A percentile compares a stretch with the other conserved stretches of the same genome.
Evolutionary conservation across 2,888 invertebrate genomes (phyloP).

Genomic region (Rhimphoctona megacephalus): DNA sequence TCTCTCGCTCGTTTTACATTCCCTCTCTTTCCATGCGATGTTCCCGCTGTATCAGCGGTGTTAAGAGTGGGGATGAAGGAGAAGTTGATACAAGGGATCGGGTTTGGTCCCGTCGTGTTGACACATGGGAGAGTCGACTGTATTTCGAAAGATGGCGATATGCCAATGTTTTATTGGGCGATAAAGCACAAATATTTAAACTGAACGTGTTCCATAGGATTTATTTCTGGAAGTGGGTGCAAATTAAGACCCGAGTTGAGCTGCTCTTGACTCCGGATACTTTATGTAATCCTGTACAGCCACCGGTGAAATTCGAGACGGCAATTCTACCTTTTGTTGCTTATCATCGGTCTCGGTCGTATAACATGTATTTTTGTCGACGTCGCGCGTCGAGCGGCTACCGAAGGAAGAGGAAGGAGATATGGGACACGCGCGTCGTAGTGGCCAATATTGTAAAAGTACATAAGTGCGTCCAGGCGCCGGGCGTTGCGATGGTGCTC

Average conservation of each 20-base stretch:
- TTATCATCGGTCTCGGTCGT: slow-evolving; percentile 12
- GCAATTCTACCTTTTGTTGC: slow-evolving; percentile 9
- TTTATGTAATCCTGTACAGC: slow-evolving; percentile 34
- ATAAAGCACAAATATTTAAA: not conserved
- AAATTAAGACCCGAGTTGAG: slow-evolving; percentile 10
- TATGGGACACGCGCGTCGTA: slow-evolving; percentile 76
- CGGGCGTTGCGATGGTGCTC: slow-evolving; percentile 82
- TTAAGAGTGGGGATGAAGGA: no score
- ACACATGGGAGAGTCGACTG: no score
- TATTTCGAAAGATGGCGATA: not conserved
- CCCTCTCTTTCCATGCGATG: no score
- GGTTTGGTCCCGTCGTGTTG: no score
- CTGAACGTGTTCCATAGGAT: not conserved
- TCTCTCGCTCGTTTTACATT: no score
- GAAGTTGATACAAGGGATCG: no score
- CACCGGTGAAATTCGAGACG: slow-evolving; percentile 18
- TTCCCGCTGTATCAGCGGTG: no score
- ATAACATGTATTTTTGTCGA: slow-evolving; percentile 5
- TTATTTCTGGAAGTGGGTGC: not conserved
- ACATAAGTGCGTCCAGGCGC: slow-evolving; percentile 77
- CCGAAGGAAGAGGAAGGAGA: slow-evolving; percentile 42
- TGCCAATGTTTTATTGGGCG: not conserved
- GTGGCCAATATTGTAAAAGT: slow-evolving; percentile 67
- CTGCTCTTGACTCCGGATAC: slow-evolving; percentile 16
- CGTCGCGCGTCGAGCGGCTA: slow-evolving; percentile 53